Conservation (phyloP, 2,113 vertebrate species). For the Phainopepla nitens region DNA sequence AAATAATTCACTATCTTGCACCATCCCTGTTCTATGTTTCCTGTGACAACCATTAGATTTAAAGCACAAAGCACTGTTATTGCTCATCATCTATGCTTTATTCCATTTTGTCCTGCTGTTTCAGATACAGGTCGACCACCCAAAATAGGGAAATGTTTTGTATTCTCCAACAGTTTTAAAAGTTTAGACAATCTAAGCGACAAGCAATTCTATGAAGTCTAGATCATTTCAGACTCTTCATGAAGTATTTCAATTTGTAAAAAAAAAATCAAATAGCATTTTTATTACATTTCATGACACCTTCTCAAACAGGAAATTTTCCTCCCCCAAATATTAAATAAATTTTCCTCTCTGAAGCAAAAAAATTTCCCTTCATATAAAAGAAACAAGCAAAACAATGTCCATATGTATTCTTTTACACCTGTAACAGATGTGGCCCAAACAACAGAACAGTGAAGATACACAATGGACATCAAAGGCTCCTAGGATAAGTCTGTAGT, state of each 20-base stretch:
- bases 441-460: background rate
- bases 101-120: background rate
- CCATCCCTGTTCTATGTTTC: background rate
- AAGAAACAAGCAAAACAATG: background rate
- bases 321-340: background rate
- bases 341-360: background rate
- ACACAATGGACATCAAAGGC: background rate
- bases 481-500: background rate
- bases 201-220: background rate
- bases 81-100: background rate
- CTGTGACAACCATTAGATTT: background rate
- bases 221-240: background rate
- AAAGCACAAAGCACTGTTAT: background rate
- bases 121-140: background rate
- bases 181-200: background rate
- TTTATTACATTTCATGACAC: background rate
- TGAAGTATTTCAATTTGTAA: background rate
- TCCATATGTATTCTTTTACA: background rate
- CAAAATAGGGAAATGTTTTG: background rate
- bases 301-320: background rate
- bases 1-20: background rate
- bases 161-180: background rate
- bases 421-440: background rate
- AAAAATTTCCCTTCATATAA: background rate
- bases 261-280: background rate